Conservation (phyloP, 2,113 vertebrate species). For the Morone chrysops region DNA sequence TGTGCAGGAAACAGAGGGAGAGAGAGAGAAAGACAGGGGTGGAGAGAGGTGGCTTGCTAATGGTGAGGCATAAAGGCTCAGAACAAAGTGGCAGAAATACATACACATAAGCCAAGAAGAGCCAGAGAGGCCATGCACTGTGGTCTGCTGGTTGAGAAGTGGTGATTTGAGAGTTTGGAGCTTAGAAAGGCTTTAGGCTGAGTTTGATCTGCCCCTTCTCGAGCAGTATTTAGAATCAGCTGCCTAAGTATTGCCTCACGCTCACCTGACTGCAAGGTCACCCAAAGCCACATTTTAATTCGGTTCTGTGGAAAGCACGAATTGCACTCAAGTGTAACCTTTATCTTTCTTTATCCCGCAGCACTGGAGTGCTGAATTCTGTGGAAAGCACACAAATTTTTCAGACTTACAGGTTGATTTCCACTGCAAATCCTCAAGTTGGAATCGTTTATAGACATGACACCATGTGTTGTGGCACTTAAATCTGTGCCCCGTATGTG, state of each 20-base stretch:
- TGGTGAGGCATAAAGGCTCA: conserved; percentile 75
- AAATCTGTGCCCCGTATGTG: conserved; percentile 22
- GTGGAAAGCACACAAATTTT: conserved; percentile 24
- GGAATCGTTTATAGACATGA: conserved; percentile 28
- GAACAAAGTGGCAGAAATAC: conserved; percentile 80
- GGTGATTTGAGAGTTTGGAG: conserved; percentile 73
- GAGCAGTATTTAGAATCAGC: conserved; percentile 56
- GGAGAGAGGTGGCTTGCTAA: conserved; percentile 69
- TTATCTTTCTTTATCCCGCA: conserved; percentile 58
- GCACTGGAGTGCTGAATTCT: conserved; percentile 2
- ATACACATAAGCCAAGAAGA: conserved; percentile 73
- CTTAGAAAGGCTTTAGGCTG: conserved; percentile 66
- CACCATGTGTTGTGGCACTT: conserved; percentile 15
- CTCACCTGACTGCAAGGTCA: conserved; percentile 77
- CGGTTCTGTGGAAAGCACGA: conserved; percentile 45
- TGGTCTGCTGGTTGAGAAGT: conserved; percentile 66
- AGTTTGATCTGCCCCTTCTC: conserved; percentile 63
- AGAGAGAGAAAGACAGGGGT: conserved; percentile 16
- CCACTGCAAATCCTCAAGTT: conserved; percentile 19
- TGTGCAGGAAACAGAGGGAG: conserved; percentile 70
- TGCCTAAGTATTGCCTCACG: conserved; percentile 54
- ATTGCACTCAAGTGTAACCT: conserved; percentile 55
- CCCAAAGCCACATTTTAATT: conserved; percentile 54
- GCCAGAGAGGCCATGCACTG: conserved; percentile 62
- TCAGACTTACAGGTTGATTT: conserved; percentile 32